Percentiles rank a stretch among this genome's conserved stretches.
These are phyloP conservation scores for Heliconius hermathena DNA, from an alignment of 1,140 invertebrate species.

Conservation along the genomic window DNA sequence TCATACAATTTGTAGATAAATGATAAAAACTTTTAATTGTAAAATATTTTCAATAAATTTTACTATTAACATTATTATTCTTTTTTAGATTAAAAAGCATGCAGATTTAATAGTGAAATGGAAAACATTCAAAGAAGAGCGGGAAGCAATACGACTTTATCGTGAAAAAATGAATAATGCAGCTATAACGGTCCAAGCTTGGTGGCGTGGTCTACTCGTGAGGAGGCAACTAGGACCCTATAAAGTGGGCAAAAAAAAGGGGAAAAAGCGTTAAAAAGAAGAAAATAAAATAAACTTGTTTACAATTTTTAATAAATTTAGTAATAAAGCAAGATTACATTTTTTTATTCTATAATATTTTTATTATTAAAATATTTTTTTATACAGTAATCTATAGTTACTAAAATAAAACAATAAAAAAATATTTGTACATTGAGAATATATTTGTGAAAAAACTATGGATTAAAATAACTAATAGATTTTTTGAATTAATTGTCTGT, in stretches of 20 bases:
- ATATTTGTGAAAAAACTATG: too few relatives aligned
- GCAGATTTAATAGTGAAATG: conserved; percentile 47
- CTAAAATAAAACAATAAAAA: neutral
- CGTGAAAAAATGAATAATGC: conserved; percentile 53
- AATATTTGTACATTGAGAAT: too few relatives aligned
- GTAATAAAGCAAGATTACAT: neutral
- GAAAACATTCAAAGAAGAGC: conserved; percentile 54
- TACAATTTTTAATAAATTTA: neutral
- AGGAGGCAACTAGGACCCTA: conserved; percentile 82
- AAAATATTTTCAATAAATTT: neutral
- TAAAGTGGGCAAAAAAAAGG: conserved; percentile 74
- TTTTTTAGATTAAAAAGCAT: conserved; percentile 49
- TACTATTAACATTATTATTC: neutral
- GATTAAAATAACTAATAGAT: too few relatives aligned
- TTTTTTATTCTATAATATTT: neutral
- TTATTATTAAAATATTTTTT: too few relatives aligned
- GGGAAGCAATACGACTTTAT: conserved; percentile 49
- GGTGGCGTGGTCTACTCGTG: conserved; percentile 86
- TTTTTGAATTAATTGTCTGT: too few relatives aligned
- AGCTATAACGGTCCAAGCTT: conserved; percentile 82
- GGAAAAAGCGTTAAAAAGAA: conserved; percentile 12
- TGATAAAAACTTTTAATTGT: too few relatives aligned
- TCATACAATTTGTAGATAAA: too few relatives aligned
- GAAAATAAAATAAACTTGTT: conserved; percentile 30
- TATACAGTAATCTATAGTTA: too few relatives aligned